phyloP scores from a whole-genome alignment of 2,888 invertebrate genomes.

The Drosophila leonis region DNA sequence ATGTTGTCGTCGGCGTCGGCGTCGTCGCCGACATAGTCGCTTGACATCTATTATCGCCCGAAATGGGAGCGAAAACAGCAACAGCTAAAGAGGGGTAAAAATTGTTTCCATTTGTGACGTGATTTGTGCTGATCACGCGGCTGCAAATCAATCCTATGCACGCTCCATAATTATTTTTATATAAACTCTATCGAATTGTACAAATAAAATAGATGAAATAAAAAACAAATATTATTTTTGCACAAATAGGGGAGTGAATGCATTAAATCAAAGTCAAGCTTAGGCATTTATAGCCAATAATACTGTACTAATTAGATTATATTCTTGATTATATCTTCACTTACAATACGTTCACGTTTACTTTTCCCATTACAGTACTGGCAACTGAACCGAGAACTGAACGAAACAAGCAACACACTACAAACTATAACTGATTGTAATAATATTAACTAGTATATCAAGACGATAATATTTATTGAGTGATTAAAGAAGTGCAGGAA shows the following conservation, averaged over 20 bases:
- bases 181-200: neutral
- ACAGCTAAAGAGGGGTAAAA: slow-evolving; percentile 25
- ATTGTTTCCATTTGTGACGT: slow-evolving; percentile 37
- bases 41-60: slow-evolving; percentile 67
- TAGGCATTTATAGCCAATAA: neutral
- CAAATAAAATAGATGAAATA: neutral
- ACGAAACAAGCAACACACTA: slow-evolving; percentile 42
- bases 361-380: slow-evolving; percentile 39
- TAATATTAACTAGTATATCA: slow-evolving; percentile 20
- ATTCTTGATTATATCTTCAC: too few relatives aligned
- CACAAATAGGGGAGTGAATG: neutral
- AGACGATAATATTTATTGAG: slow-evolving; percentile 38
- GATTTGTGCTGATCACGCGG: slow-evolving; percentile 60
- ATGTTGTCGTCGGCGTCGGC: slow-evolving; percentile 41
- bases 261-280: neutral
- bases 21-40: slow-evolving; percentile 21
- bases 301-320: too few relatives aligned
- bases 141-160: slow-evolving; percentile 13
- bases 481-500: slow-evolving; percentile 31
- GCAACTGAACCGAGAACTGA: slow-evolving; percentile 49
- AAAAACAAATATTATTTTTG: neutral
- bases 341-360: neutral
- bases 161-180: neutral
- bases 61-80: slow-evolving; percentile 46
- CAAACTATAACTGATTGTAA: slow-evolving; percentile 24